Conservation (phyloP, 2,797 vertebrate species). For the Smutsia gigantea region DNA sequence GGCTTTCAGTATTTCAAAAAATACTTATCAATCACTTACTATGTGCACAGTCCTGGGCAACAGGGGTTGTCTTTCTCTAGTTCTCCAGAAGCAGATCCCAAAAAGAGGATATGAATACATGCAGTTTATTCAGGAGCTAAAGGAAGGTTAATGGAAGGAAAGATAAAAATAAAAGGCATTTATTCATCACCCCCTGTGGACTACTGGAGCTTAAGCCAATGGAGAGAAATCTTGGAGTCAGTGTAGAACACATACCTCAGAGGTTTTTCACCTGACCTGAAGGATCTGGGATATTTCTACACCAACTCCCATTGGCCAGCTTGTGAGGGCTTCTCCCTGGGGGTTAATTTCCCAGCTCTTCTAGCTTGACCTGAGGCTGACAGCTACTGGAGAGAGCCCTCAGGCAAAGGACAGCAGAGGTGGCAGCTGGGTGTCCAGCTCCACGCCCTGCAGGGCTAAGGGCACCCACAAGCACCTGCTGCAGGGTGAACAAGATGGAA, state of each 20-base stretch:
- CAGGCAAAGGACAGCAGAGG: neutral
- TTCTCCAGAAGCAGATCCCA: neutral
- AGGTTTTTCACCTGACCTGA: neutral
- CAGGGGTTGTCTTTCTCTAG: neutral
- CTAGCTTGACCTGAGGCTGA: neutral
- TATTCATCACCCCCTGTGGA: neutral
- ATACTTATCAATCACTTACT: neutral
- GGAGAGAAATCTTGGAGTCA: rapidly evolving
- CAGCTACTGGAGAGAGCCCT: neutral
- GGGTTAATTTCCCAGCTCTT: neutral
- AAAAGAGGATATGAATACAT: too few relatives aligned
- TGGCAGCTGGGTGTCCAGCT: neutral
- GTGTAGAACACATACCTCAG: too few relatives aligned
- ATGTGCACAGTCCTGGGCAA: neutral
- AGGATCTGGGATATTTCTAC: neutral
- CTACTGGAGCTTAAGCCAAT: neutral
- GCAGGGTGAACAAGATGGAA: neutral
- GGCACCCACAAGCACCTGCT: neutral
- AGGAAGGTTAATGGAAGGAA: neutral
- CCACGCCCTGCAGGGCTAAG: too few relatives aligned
- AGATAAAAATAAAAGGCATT: too few relatives aligned
- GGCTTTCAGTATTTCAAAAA: neutral
- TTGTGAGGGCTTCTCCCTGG: neutral
- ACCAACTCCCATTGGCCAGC: neutral
- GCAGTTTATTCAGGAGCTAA: neutral